These are phyloP conservation scores for Pseudobourletiella spinata DNA, from an alignment of 1,140 invertebrate genomes.

Conservation along the genomic window DNA sequence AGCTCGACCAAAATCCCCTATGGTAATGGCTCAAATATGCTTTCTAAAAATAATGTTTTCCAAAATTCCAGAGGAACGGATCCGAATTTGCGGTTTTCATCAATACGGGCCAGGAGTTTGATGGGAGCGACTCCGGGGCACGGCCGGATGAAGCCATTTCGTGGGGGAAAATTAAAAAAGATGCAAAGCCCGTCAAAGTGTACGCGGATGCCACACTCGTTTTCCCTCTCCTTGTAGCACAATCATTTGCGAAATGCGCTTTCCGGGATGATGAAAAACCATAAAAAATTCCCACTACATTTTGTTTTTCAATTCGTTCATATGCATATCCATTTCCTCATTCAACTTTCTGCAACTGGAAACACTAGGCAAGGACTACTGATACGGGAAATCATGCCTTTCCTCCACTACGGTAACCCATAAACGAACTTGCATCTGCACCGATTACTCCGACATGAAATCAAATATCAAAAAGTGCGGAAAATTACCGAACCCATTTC, in stretches of 20 bases:
- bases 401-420: too few species aligned
- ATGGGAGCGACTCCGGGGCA: conserved; percentile 97
- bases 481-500: too few species aligned
- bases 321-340: too few species aligned
- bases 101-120: conserved; percentile 96
- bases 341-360: too few species aligned
- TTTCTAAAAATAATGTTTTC: too few species aligned
- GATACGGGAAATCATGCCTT: too few species aligned
- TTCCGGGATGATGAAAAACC: neutral
- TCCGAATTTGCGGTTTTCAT: conserved; percentile 93
- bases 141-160: conserved; percentile 95
- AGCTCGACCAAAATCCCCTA: neutral
- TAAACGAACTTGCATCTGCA: too few species aligned
- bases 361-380: too few species aligned
- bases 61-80: conserved; percentile 89
- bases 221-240: conserved; percentile 87
- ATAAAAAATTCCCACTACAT: too few species aligned
- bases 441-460: too few species aligned
- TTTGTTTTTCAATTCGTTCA: neutral
- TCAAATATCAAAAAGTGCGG: too few species aligned
- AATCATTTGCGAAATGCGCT: conserved; percentile 75
- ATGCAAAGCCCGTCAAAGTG: conserved; percentile 86
- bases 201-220: conserved; percentile 92
- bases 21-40: too few species aligned
- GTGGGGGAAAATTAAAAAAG: conserved; percentile 93